phyloP scores from a whole-genome alignment of 2,888 invertebrate genomes.

The Diaperis boleti region DNA sequence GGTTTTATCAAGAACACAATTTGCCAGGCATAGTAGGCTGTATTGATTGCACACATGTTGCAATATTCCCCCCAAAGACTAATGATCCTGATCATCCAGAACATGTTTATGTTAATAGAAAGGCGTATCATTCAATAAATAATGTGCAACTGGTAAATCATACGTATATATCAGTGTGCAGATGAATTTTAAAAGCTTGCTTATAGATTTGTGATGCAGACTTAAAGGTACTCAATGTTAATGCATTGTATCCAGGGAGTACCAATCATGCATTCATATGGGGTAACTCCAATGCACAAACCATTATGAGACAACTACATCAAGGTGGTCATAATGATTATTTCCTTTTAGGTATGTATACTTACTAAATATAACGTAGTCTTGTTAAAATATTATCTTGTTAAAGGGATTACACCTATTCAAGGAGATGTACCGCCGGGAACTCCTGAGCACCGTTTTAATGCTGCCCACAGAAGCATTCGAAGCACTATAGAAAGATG shows the following conservation, averaged over 20 bases:
- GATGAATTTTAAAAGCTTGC: too few relatives aligned
- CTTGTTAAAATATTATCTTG: too few relatives aligned
- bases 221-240: too few relatives aligned
- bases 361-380: not conserved
- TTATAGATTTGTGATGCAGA: conserved; percentile 36
- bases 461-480: too few relatives aligned
- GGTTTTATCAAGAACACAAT: not conserved
- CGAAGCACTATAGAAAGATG: too few relatives aligned
- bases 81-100: not conserved
- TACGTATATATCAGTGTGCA: not conserved
- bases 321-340: conserved; percentile 7
- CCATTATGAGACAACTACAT: conserved; percentile 8
- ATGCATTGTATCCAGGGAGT: too few relatives aligned
- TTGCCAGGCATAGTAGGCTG: not conserved
- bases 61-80: not conserved
- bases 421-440: not conserved
- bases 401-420: conserved; percentile 13
- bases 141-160: conserved; percentile 2
- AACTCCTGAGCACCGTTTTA: conserved; percentile 16
- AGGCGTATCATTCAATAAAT: not conserved
- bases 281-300: too few relatives aligned
- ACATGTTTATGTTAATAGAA: not conserved
- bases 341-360: conserved; percentile 8
- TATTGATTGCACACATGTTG: too few relatives aligned
- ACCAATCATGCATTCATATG: too few relatives aligned